These are phyloP conservation scores for Burhinus oedicnemus DNA, from an alignment of 2,113 vertebrate genomes.

Conservation along the genomic window DNA sequence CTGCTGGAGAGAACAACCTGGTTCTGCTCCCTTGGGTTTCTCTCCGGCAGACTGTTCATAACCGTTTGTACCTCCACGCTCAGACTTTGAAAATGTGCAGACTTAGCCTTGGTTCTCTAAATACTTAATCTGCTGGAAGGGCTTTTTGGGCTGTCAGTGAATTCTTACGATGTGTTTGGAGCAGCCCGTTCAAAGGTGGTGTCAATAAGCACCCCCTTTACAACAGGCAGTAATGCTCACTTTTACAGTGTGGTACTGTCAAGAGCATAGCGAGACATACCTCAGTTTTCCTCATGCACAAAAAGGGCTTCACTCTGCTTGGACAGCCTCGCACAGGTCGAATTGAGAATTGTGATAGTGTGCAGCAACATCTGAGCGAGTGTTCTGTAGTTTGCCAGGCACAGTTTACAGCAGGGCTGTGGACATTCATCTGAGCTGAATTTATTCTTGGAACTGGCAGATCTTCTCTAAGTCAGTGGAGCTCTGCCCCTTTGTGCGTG, in stretches of 20 bases:
- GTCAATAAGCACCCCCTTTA: neutral
- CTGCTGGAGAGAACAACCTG: neutral
- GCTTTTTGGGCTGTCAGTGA: neutral
- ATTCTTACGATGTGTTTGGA: neutral
- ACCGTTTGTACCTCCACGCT: rapidly evolving
- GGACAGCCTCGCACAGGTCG: too few relatives aligned
- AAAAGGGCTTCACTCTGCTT: neutral
- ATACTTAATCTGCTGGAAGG: neutral
- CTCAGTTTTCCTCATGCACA: rapidly evolving
- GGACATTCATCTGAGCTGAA: neutral
- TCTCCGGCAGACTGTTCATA: neutral
- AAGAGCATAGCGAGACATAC: neutral
- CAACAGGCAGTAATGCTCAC: neutral
- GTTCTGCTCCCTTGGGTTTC: neutral
- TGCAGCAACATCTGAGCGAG: neutral
- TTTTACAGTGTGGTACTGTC: neutral
- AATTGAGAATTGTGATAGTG: rapidly evolving
- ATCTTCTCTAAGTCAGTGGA: neutral
- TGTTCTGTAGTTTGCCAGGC: neutral
- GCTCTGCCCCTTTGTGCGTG: neutral
- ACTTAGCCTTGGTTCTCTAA: neutral
- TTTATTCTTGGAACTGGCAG: neutral
- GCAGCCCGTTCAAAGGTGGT: neutral
- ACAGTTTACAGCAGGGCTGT: neutral
- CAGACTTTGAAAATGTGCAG: neutral